Base-by-base conservation (phyloP, 1,140 invertebrate genomes). In the Philotrypesis tridentata region DNA sequence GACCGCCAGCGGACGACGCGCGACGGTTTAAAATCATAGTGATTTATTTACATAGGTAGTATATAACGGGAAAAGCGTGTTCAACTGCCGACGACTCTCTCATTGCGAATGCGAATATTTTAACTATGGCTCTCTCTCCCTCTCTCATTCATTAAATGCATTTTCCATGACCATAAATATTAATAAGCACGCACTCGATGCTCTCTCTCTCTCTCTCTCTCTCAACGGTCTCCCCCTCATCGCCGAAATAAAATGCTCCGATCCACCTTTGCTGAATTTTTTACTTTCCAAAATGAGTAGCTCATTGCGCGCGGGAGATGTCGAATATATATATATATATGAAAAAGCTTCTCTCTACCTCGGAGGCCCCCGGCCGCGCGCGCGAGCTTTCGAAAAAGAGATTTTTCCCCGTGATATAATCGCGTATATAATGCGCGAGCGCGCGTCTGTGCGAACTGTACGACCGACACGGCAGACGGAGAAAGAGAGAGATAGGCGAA, bases 91-190 rank as follows among this genome's bases (percentile, higher is more conserved):
- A 5, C 21, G 61, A 12, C 61, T 65, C n/a, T 23, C 61, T 29
- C 27, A 65, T 65, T 65, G 23, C 14, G 11, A 14, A 65, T 65
- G 61, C 61, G 27, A 65, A 65, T 65, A 65, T 65, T 65, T 65
- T 29, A 65, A 55, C 48, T 4, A 55, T 40, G 0, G 2, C 37
- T 40, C 37, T 40, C 8, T 14, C 43, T 48, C 48, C 21, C 48
- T n/a, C 21, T 21, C 48, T 55, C 48, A 5, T 37, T 4, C 48
- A 1, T n/a, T 14, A 55, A 55, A 55, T 55, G 48, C 48, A 55
- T 55, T 55, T 55, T 55, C 48, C 48, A 55, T 55, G 21, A 17
- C 48, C 48, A 55, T 55, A 55, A 55, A 55, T 55, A 55, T 55
- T 55, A 55, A 55, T 17, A 55, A 55, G 48, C 48, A 55, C 48